Conservation (phyloP, 2,797 vertebrate species). For the Pantherophis vulpinus region DNA sequence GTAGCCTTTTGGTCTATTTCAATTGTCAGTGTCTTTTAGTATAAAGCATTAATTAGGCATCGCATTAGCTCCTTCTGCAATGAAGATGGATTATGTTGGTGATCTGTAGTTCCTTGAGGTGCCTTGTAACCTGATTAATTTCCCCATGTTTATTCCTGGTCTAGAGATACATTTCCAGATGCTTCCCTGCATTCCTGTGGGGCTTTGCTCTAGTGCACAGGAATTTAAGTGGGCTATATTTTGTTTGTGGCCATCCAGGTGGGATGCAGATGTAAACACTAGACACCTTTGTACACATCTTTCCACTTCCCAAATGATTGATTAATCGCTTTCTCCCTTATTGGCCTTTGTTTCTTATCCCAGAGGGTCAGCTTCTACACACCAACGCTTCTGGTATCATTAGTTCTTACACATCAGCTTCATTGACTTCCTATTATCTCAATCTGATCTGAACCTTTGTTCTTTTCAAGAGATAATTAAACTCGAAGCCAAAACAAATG, state of each 20-base stretch:
- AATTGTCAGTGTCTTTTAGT: not conserved
- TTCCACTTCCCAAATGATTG: conserved; percentile 46
- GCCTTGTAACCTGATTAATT: conserved; percentile 51
- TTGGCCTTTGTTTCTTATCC: conserved; percentile 54
- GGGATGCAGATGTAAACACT: conserved; percentile 71
- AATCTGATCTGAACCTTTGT: conserved; percentile 65
- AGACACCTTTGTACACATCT: conserved; percentile 58
- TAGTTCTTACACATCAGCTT: conserved; percentile 59
- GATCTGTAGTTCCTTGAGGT: conserved; percentile 29
- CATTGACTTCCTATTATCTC: conserved; percentile 61
- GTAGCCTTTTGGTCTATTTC: not conserved
- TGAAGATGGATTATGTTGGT: not conserved
- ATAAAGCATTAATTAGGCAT: not conserved
- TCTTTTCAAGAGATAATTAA: conserved; percentile 70
- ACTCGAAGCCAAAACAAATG: conserved; percentile 74
- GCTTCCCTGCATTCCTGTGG: conserved; percentile 55
- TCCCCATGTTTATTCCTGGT: conserved; percentile 41
- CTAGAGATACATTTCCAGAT: conserved; percentile 19
- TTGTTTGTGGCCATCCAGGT: conserved; percentile 68
- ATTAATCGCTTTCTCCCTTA: conserved; percentile 61
- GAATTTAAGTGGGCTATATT: conserved; percentile 69
- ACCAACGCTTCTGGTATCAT: conserved; percentile 62
- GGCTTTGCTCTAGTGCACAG: conserved; percentile 69
- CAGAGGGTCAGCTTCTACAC: conserved; percentile 58
- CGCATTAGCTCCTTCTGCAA: conserved; percentile 7